These are phyloP conservation scores for Drosophila siamana DNA, from an alignment of 2,888 invertebrate genomes.

Conservation along the genomic window DNA sequence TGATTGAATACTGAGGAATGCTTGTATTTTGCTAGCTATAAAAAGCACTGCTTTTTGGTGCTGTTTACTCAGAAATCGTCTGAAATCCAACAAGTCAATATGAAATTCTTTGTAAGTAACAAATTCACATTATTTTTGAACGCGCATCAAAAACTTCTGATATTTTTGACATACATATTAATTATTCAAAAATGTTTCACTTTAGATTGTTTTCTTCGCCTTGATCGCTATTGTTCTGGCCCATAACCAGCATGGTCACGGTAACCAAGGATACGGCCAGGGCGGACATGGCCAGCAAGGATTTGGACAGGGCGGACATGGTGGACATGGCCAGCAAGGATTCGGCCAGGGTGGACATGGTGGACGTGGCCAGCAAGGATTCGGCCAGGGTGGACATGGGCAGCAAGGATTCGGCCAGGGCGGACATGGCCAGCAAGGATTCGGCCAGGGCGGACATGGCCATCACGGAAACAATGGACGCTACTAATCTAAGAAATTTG, in stretches of 20 bases:
- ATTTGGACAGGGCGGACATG: constrained; percentile 32
- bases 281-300: constrained; percentile 45
- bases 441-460: constrained; percentile 17
- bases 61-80: constrained; percentile 44
- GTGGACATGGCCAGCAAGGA: constrained; percentile 40
- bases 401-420: constrained; percentile 42
- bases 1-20: neutral
- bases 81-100: constrained; percentile 46
- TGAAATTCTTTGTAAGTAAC: constrained; percentile 72
- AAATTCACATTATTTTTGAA: neutral
- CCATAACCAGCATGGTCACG: constrained; percentile 33
- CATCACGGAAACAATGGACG: constrained; percentile 22
- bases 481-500: constrained; percentile 7
- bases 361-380: constrained; percentile 36
- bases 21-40: constrained; percentile 41
- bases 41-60: constrained; percentile 19
- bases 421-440: constrained; percentile 31
- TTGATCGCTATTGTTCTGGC: constrained; percentile 65
- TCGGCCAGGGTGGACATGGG: constrained; percentile 37
- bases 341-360: constrained; percentile 38
- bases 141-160: too few relatives aligned
- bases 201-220: constrained; percentile 65
- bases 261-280: constrained; percentile 31
- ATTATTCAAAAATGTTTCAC: neutral
- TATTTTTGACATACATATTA: neutral